Conservation (phyloP, 2,888 invertebrate species). For the Aleiodes leptofemur region DNA sequence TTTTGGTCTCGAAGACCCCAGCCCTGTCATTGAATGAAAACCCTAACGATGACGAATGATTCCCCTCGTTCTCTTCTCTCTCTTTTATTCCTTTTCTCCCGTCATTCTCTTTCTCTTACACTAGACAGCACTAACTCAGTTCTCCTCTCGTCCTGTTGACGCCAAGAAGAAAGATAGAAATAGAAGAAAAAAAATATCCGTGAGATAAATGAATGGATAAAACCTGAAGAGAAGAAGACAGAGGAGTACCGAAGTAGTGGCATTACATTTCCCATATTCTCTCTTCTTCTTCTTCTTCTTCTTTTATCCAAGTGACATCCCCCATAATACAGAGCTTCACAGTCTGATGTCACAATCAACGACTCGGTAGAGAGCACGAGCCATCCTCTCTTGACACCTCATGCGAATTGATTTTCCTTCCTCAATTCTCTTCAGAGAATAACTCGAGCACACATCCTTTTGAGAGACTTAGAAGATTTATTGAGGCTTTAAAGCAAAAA, state of each 20-base stretch:
- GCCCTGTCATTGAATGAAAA: conserved; percentile 63
- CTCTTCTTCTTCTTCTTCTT: background rate
- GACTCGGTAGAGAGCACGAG: conserved; percentile 7
- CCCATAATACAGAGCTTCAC: too few relatives aligned
- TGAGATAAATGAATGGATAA: conserved; percentile 54
- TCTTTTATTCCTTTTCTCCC: conserved; percentile 35
- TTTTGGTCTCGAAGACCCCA: conserved; percentile 30
- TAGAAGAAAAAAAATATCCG: conserved; percentile 3
- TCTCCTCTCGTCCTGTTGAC: conserved; percentile 8
- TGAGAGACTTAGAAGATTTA: conserved; percentile 1
- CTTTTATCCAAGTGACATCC: conserved; percentile 11
- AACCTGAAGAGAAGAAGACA: conserved; percentile 48
- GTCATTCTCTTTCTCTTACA: conserved; percentile 6
- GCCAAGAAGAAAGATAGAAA: conserved; percentile 9
- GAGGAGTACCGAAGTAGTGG: background rate
- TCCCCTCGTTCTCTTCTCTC: conserved; percentile 18
- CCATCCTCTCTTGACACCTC: conserved; percentile 28
- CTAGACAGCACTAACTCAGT: conserved; percentile 11
- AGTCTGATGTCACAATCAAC: conserved; percentile 23
- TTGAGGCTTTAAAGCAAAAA: background rate
- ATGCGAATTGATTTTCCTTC: conserved; percentile 24
- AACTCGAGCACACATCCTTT: conserved; percentile 2
- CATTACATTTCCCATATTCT: conserved; percentile 10
- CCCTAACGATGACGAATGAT: conserved; percentile 69
- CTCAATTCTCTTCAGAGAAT: conserved; percentile 14